Conservation (phyloP, 2,113 vertebrate species). For the Zosterops lateralis region DNA sequence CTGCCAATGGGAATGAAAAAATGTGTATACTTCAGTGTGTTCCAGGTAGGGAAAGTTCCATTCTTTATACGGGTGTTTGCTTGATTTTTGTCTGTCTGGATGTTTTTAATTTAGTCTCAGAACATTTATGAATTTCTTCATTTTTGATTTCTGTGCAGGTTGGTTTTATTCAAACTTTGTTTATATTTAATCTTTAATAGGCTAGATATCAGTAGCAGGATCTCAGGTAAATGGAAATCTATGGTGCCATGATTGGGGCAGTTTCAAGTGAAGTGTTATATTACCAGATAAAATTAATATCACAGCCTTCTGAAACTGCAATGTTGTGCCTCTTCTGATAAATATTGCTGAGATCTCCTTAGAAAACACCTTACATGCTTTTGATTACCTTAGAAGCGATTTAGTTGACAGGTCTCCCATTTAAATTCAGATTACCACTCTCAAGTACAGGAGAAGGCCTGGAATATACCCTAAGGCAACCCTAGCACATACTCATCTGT, state of each 20-base stretch:
- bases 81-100: not conserved
- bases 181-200: not conserved
- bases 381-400: not conserved
- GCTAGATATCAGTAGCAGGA: not conserved
- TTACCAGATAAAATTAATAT: not conserved
- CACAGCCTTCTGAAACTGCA: not conserved
- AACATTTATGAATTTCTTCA: not conserved
- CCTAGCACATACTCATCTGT: not conserved
- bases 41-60: not conserved
- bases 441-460: not conserved
- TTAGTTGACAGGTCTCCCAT: not conserved
- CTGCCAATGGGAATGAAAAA: not conserved
- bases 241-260: not conserved
- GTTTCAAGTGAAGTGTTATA: not conserved
- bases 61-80: not conserved
- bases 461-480: not conserved
- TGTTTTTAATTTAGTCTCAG: not conserved
- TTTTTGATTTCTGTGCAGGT: not conserved
- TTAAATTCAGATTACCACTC: not conserved
- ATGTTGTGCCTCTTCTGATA: not conserved
- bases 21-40: not conserved
- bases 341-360: not conserved
- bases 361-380: not conserved
- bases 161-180: not conserved
- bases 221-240: not conserved